Evolutionary conservation across 53 echinoderm and acorn worm species (phyloP).

Genomic region (Echinometra lucunter): DNA sequence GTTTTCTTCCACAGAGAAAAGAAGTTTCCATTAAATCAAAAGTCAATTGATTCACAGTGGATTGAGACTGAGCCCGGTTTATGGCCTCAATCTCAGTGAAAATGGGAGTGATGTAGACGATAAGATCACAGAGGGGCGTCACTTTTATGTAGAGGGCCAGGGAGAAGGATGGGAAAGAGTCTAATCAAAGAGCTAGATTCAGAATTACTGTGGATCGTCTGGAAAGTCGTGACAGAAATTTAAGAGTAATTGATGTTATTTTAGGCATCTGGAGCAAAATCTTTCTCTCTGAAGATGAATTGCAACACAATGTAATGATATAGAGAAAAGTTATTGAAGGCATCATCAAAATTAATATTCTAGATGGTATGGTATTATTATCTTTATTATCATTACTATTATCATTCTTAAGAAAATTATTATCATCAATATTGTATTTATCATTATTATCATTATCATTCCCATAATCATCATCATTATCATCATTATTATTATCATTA

Average conservation of each 20-base stretch:
- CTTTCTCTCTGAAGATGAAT: not conserved
- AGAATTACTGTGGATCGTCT: conserved; percentile 14
- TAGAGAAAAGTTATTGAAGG: no score
- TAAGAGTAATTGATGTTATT: conserved; percentile 18
- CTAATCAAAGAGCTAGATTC: conserved; percentile 5
- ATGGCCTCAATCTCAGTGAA: conserved; percentile 1
- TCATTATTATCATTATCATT: no score
- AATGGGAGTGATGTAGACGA: not conserved
- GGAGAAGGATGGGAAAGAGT: not conserved
- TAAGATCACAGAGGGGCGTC: not conserved
- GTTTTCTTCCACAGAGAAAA: not conserved
- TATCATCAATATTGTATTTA: no score
- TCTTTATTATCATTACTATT: no score
- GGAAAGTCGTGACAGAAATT: conserved; percentile 20
- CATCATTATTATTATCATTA: no score
- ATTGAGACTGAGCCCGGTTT: conserved; percentile 8
- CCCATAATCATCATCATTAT: no score
- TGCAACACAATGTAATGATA: no score
- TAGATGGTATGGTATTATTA: no score
- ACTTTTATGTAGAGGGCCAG: not conserved
- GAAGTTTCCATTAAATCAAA: not conserved
- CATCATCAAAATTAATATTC: no score
- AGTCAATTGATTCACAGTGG: conserved; percentile 10
- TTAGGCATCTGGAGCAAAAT: not conserved
- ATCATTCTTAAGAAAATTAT: no score